Base-by-base conservation (phyloP, 2,888 invertebrate species). In the Brachynemurus nebulosus region DNA sequence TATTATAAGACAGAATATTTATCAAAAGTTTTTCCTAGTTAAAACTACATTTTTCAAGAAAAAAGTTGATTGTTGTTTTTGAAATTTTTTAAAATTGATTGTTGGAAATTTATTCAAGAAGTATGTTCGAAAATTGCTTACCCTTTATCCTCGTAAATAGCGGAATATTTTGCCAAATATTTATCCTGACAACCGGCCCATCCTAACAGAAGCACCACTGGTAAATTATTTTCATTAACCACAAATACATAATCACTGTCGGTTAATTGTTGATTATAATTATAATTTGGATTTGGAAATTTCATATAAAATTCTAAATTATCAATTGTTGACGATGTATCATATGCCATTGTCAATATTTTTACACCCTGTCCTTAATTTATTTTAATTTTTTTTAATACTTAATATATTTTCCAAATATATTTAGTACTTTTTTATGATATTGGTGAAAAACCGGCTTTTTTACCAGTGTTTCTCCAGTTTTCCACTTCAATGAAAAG, bases 151-250 rank as follows among this genome's bases (percentile, higher is more conserved):
- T 84, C 79, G 58, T 86, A 86, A 47, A 84, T 78, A 53, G 78
- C 75, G 37, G 83, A 80, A 63, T 86, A 86, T 59, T 85, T 86
- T 53, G 79, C 74, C 43, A 86, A 62, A 61, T 85, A 78, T 57
- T 78, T 76, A 61, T 86, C 84, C 59, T 78, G 72, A 59, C 84
- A 82, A 30, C 85, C 85, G 40, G 82, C 81, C 86, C 86, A 86
- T 25, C 86, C 86, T 48, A 86, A 69, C 49, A 86, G 63, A 48
- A 81, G 62, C 21, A 85, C 76, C 39, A 84, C 74, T 30, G 84
- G 80, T 52, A 76, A 67, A 58, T 74, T 74, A 35, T 69, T 69
- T 51, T 76, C 74, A 53, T 74, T 69, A 50, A 72, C 70, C 45
- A 72, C 68, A 55, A 73, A 71, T 25, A 72, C 72, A 56, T 71